phyloP scores from a whole-genome alignment of 2,888 invertebrate species.

The Julus scanicus region DNA sequence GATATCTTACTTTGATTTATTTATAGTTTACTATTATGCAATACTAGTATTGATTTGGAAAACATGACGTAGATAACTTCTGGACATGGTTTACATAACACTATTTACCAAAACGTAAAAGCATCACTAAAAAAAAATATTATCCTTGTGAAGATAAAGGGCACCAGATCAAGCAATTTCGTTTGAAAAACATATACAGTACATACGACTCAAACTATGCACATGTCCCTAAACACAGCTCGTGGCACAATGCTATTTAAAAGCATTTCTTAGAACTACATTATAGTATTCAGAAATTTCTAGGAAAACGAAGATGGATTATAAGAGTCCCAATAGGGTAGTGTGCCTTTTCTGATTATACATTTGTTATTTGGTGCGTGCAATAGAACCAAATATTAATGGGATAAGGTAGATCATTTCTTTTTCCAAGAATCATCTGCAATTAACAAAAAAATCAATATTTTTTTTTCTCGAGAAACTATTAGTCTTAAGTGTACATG shows the following conservation, averaged over 20 bases:
- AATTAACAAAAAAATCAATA: slow-evolving; percentile 25
- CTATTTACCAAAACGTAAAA: too few relatives aligned
- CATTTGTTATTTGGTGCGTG: neutral
- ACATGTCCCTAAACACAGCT: neutral
- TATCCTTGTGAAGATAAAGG: neutral
- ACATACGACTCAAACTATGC: too few relatives aligned
- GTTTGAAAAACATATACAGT: too few relatives aligned
- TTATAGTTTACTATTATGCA: too few relatives aligned
- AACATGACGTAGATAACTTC: too few relatives aligned
- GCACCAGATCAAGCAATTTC: neutral
- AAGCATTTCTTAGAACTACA: neutral
- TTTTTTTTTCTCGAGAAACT: neutral
- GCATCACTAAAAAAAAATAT: too few relatives aligned
- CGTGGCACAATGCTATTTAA: neutral
- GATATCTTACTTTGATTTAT: too few relatives aligned
- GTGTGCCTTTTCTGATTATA: neutral
- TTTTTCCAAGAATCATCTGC: neutral
- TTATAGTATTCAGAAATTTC: neutral
- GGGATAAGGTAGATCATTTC: neutral
- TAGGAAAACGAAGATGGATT: neutral
- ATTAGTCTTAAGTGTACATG: neutral
- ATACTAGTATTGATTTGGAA: too few relatives aligned
- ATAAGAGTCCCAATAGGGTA: neutral
- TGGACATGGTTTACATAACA: too few relatives aligned
- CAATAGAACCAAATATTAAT: neutral